phyloP scores from a whole-genome alignment of 2,113 vertebrate species.

The Donacobius atricapilla region DNA sequence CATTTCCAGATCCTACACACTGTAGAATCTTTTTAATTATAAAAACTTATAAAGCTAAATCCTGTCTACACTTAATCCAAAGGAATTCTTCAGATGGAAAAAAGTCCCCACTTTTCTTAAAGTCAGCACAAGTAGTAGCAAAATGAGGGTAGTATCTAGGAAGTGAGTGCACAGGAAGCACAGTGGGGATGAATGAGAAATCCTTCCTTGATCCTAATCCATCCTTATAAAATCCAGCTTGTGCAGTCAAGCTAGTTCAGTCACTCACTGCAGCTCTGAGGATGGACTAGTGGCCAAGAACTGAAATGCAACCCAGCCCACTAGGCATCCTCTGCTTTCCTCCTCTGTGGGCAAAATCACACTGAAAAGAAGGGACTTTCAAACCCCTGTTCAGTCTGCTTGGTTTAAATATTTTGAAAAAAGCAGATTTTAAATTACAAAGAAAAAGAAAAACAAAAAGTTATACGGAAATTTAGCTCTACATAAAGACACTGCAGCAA shows the following conservation, averaged over 20 bases:
- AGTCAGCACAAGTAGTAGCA: neutral
- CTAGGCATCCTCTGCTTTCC: neutral
- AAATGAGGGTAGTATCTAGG: neutral
- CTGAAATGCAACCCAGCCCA: neutral
- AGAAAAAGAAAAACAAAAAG: neutral
- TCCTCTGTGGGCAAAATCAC: neutral
- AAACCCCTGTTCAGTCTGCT: neutral
- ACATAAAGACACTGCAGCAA: neutral
- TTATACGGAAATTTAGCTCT: neutral
- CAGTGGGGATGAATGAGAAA: neutral
- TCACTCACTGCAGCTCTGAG: neutral
- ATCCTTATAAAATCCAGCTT: neutral
- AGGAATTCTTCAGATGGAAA: neutral
- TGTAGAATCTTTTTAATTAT: neutral
- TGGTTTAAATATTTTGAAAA: neutral
- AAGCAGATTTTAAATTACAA: neutral
- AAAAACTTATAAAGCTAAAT: neutral
- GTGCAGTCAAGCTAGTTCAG: neutral
- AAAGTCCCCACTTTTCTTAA: neutral
- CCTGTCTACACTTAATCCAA: neutral
- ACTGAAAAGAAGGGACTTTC: neutral
- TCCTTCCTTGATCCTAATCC: neutral
- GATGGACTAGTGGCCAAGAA: neutral
- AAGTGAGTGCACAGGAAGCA: neutral
- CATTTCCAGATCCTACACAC: neutral